phyloP scores from a whole-genome alignment of 1,140 invertebrate genomes.

The Ceratina calcarata region DNA sequence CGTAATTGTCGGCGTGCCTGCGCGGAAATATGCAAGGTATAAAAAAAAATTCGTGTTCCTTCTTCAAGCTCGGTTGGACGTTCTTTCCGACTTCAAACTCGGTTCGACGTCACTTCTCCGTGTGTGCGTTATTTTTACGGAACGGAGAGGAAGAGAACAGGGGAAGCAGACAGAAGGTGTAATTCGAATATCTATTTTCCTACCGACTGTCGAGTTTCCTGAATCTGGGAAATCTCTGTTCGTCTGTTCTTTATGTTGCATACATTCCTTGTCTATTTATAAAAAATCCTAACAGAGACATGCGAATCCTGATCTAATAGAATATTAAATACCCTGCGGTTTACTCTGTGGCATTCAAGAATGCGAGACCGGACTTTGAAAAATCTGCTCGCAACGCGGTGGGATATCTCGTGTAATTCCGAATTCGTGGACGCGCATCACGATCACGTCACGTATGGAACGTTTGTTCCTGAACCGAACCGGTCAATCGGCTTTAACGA shows the following conservation, averaged over 20 bases:
- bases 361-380: background rate
- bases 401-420: background rate
- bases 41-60: conserved; percentile 28
- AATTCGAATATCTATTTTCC: too few species aligned
- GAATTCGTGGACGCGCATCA: conserved; percentile 33
- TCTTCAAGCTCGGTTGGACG: conserved; percentile 12
- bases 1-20: conserved; percentile 85
- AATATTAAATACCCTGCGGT: background rate
- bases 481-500: conserved; percentile 56
- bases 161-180: background rate
- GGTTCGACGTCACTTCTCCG: conserved; percentile 28
- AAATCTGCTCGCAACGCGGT: background rate
- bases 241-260: conserved; percentile 56
- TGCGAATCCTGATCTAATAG: background rate
- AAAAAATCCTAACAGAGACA: background rate
- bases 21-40: conserved; percentile 72
- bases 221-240: too few species aligned
- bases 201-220: too few species aligned
- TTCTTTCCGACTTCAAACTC: too few species aligned
- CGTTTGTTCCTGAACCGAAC: conserved; percentile 44
- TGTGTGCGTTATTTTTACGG: background rate
- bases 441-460: background rate
- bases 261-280: background rate
- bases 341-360: background rate
- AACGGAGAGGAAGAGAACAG: background rate